Conservation (phyloP, 2,888 invertebrate species). For the Agapetus fuscipes region DNA sequence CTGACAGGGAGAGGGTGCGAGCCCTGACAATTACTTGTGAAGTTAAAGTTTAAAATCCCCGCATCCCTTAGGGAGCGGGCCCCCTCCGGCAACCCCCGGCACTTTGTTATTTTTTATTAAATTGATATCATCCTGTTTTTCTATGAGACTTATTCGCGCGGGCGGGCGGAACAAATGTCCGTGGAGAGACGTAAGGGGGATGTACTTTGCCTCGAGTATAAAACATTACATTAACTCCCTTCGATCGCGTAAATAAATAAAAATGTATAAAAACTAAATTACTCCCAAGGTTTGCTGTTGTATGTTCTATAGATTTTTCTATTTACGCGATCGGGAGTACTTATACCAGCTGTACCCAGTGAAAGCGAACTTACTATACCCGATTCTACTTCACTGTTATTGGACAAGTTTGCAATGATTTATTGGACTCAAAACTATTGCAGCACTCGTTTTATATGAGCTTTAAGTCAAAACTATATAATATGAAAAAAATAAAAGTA, state of each 20-base stretch:
- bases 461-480: too few species aligned
- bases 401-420: background rate
- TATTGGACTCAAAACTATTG: background rate
- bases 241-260: too few species aligned
- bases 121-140: slow-evolving; percentile 23
- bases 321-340: background rate
- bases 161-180: slow-evolving; percentile 7
- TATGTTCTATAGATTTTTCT: too few species aligned
- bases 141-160: slow-evolving; percentile 13
- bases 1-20: background rate
- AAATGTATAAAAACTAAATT: too few species aligned
- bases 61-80: slow-evolving; percentile 10
- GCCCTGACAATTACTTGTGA: slow-evolving; percentile 16
- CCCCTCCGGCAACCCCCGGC: slow-evolving; percentile 12
- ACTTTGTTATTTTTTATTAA: slow-evolving; percentile 22
- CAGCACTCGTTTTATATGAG: too few species aligned
- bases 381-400: background rate
- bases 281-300: background rate
- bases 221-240: too few species aligned
- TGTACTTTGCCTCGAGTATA: too few species aligned
- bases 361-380: too few species aligned
- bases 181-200: slow-evolving; percentile 6
- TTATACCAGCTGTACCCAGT: too few species aligned
- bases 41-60: slow-evolving; percentile 22
- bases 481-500: too few species aligned